Percentiles rank a stretch among this genome's conserved stretches.
phyloP scores from a whole-genome alignment of 2,888 invertebrate species.

The Ernsta delagoae region DNA sequence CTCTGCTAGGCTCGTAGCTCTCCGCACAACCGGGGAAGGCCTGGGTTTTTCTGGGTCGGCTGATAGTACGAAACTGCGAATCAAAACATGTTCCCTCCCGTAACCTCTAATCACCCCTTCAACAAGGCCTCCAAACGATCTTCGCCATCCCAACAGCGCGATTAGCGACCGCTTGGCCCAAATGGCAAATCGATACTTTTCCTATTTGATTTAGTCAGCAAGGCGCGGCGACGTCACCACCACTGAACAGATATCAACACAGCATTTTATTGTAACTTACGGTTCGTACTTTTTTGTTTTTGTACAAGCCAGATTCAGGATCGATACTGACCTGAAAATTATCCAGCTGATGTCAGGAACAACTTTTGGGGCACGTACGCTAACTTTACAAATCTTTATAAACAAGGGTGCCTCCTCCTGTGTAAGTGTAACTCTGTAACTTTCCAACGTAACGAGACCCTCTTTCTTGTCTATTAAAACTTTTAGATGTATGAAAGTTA shows the following conservation, averaged over 20 bases:
- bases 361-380: conserved; percentile 7
- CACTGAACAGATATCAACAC: conserved; percentile 26
- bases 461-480: too few relatives aligned
- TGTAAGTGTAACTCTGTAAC: too few relatives aligned
- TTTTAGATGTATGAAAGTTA: too few relatives aligned
- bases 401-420: too few relatives aligned
- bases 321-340: conserved; percentile 28
- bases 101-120: background rate
- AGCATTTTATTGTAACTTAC: conserved; percentile 10
- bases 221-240: conserved; percentile 40
- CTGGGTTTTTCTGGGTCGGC: too few relatives aligned
- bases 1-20: too few relatives aligned
- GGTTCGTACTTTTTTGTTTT: background rate
- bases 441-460: too few relatives aligned
- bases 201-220: conserved; percentile 38
- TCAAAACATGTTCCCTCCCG: background rate
- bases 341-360: background rate
- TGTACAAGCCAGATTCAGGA: conserved; percentile 10
- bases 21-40: too few relatives aligned
- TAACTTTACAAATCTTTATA: conserved; percentile 14
- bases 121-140: conserved; percentile 11
- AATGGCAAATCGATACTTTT: conserved; percentile 46
- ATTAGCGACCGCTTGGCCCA: conserved; percentile 30
- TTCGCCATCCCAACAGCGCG: conserved; percentile 24
- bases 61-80: background rate